These are phyloP conservation scores for Branchinecta lindahli DNA, from an alignment of 1,140 invertebrate species.

Conservation along the genomic window DNA sequence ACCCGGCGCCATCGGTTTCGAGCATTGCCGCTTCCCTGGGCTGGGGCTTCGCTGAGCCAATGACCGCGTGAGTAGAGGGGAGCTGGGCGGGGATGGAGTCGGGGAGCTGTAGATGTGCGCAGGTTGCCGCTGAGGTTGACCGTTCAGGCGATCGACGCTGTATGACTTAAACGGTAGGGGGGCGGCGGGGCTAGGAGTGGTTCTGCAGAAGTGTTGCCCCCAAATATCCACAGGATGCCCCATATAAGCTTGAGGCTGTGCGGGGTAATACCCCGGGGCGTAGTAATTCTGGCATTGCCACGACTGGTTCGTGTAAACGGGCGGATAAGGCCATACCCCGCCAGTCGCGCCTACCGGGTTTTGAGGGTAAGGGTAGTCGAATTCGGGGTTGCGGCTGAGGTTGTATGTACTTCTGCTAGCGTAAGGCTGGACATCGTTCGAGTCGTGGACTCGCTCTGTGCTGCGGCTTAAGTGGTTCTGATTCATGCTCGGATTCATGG, in stretches of 20 bases:
- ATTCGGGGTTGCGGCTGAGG: not conserved
- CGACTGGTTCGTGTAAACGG: not conserved
- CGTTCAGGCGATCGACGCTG: slow-evolving; percentile 17
- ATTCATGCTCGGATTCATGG: not conserved
- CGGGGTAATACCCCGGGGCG: not conserved
- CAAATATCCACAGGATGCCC: slow-evolving; percentile 1
- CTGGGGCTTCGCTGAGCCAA: slow-evolving; percentile 12
- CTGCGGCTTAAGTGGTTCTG: not conserved
- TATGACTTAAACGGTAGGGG: slow-evolving; percentile 16
- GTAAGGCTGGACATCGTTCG: not conserved
- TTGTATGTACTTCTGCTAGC: not conserved
- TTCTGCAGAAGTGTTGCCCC: not conserved
- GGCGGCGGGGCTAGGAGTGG: not conserved
- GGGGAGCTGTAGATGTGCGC: slow-evolving; percentile 1
- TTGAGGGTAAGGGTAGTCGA: not conserved
- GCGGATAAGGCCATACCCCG: not conserved
- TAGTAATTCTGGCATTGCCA: slow-evolving; percentile 4
- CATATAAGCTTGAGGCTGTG: not conserved
- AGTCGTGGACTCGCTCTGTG: not conserved
- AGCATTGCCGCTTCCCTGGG: not conserved
- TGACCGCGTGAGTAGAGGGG: slow-evolving; percentile 14
- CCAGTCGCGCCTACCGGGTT: not conserved
- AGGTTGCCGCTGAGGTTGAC: slow-evolving; percentile 6
- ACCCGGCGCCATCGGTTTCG: not conserved
- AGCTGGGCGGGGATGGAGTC: slow-evolving; percentile 15